Evolutionary conservation across 2,113 vertebrate species (phyloP).

Genomic region (Ceyx margarethae): DNA sequence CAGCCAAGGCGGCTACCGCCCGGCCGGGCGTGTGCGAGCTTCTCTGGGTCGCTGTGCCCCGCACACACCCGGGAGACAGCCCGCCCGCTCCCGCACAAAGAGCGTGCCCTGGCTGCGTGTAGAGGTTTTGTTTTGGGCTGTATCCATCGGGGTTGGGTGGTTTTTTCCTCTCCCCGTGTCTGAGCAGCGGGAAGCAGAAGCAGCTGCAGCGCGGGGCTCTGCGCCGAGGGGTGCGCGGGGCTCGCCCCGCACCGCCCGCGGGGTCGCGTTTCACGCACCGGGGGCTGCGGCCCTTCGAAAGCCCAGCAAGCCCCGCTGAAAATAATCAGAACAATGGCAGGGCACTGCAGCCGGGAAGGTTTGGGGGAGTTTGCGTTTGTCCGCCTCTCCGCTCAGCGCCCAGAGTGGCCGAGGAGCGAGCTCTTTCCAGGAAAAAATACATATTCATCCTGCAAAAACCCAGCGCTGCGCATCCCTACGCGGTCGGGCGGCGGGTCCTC

Average conservation of each 20-base stretch:
- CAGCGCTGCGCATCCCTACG: neutral
- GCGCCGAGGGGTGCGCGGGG: conserved; percentile 54
- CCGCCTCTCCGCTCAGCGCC: conserved; percentile 11
- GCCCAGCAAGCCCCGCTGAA: conserved; percentile 20
- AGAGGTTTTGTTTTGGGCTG: conserved; percentile 59
- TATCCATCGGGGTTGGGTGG: conserved; percentile 9
- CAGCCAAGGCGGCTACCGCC: neutral
- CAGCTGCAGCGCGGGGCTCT: conserved; percentile 71
- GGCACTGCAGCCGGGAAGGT: neutral
- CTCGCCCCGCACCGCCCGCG: neutral
- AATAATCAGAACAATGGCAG: neutral
- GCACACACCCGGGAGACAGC: too few species aligned
- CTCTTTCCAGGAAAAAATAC: neutral
- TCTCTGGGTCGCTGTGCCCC: too few species aligned
- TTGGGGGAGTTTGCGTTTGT: conserved; percentile 47
- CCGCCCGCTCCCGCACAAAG: neutral
- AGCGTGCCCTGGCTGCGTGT: neutral
- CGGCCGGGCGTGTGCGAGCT: too few species aligned
- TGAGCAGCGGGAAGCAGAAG: conserved; percentile 77
- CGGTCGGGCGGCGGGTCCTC: neutral
- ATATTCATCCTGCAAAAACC: neutral
- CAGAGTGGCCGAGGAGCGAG: neutral
- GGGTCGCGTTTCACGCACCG: conserved; percentile 52
- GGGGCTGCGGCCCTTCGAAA: conserved; percentile 25
- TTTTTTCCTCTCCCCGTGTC: conserved; percentile 26